Percentiles rank a stretch among this genome's conserved stretches.
Conservation (phyloP, 2,113 vertebrate species). For the Macroglossus sobrinus region DNA sequence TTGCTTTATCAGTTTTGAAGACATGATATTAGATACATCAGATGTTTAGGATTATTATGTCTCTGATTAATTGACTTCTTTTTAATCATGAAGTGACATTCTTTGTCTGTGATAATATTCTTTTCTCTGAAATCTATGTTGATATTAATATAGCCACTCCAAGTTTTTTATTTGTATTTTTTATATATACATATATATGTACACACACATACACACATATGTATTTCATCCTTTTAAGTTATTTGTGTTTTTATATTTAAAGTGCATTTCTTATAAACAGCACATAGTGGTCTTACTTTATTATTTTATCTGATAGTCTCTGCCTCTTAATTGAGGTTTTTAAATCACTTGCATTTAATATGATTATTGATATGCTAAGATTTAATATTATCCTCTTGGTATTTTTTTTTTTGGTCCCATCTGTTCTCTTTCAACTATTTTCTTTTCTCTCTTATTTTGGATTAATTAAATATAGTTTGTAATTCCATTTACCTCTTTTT, state of each 20-base stretch:
- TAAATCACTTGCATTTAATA: background rate
- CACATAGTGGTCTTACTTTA: background rate
- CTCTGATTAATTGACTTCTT: background rate
- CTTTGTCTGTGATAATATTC: background rate
- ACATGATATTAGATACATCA: background rate
- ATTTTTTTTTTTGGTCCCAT: background rate
- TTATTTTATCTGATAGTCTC: background rate
- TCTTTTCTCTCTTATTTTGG: background rate
- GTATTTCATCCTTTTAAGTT: background rate
- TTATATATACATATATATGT: too few species aligned
- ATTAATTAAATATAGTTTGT: background rate
- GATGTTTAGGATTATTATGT: background rate
- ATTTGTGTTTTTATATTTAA: background rate
- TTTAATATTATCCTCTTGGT: background rate
- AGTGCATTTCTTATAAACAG: background rate
- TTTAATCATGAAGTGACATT: background rate
- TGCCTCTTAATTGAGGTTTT: background rate
- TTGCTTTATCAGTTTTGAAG: background rate
- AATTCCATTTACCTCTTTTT: background rate
- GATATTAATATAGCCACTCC: background rate
- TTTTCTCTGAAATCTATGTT: background rate
- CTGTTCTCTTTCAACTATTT: background rate
- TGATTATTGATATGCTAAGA: background rate
- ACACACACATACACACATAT: too few species aligned
- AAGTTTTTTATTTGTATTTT: background rate